Evolutionary conservation across 2,797 vertebrate genomes (phyloP), one percentile per base, ranked within the genome.

Genomic region (Oreortyx pictus): DNA sequence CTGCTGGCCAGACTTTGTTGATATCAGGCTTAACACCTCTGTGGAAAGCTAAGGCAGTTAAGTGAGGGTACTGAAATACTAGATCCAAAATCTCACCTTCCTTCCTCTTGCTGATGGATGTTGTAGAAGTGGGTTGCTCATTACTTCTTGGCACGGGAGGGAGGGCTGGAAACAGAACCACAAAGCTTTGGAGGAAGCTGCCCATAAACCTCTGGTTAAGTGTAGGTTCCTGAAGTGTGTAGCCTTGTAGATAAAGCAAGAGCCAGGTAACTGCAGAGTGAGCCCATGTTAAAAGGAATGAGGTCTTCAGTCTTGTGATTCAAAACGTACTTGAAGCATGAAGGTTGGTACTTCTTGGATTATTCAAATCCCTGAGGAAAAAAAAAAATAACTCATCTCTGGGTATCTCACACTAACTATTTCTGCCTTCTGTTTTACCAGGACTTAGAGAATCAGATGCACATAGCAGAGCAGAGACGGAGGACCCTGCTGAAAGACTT

Each of bases 361-460:
- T 59, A 65, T 39, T 62, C 61, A 8, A 46, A n/a, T 57, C n/a
- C 46, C 35, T 68, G 23, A 85, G 39, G 23, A 85, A 27, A 50
- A 50, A 23, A 49, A 65, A 81, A 78, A 68, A 6, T 7, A 73
- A 20, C 23, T 73, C 17, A 60, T 54, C 49, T 64, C 29, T 14
- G 20, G 15, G 33, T 31, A 59, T 24, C 46, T 73, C 27, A 4
- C 57, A 23, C 89, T 96, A 90, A 96, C 18, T 6, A 29, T 62
- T 84, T 91, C 60, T 89, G 33, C 64, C 27, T 94, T 92, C 66
- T 96, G 27, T 92, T 91, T 91, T 79, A 79, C 31, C 95, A 99
- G 99, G 99, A 99, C 97, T 98, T 99, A 97, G 99, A 99, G 97
- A 99, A 99, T 96, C 99, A 99, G 98, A 99, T 99, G 99, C 99